Conservation (phyloP, 1,140 invertebrate species). For the Phymorhynchus buccinoides region DNA sequence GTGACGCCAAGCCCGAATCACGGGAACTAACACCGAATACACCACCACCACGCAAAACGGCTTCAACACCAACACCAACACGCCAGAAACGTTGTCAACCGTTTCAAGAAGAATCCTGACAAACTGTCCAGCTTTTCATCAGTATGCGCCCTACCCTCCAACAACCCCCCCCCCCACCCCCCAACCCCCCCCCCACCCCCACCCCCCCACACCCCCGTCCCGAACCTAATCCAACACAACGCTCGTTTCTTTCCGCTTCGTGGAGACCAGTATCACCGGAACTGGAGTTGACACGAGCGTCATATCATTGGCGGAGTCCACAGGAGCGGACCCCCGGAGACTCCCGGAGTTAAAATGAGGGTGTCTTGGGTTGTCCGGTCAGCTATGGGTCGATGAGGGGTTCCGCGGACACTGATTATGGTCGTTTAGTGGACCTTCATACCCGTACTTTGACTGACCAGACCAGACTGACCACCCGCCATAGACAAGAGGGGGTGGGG, state of each 20-base stretch:
- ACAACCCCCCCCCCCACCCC: too few species aligned
- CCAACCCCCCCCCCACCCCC: too few species aligned
- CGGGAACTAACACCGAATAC: neutral
- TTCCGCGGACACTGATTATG: conserved; percentile 1
- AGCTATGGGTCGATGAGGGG: neutral
- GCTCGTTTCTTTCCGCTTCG: neutral
- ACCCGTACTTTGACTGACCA: neutral
- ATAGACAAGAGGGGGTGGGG: neutral
- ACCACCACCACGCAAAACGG: neutral
- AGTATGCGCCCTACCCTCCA: too few species aligned
- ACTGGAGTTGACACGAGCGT: neutral
- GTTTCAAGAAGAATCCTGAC: neutral
- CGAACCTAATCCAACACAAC: neutral
- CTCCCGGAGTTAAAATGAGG: conserved; percentile 1
- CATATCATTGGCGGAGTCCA: neutral
- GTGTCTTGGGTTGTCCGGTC: neutral
- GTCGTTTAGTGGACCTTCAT: neutral
- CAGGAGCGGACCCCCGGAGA: neutral
- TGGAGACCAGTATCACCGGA: neutral
- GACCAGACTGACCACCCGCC: neutral
- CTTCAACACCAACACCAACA: neutral
- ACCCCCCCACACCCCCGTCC: too few species aligned
- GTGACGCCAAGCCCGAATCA: neutral
- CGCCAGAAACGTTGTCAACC: neutral
- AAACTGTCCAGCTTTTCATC: neutral